Conservation (phyloP, 1,140 invertebrate species). For the Tribolium madens region DNA sequence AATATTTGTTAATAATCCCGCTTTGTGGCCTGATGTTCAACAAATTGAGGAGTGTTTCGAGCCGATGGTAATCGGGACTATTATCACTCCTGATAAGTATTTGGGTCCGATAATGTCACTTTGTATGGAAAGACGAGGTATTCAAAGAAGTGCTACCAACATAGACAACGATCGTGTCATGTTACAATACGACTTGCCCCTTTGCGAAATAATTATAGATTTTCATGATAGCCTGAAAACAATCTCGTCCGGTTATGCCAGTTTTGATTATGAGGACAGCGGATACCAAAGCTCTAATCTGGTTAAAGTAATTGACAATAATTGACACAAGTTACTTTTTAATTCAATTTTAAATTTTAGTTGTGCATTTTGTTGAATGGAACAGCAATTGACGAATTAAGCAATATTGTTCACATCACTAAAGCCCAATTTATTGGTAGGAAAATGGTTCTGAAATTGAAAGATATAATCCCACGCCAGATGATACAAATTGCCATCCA, state of each 20-base stretch:
- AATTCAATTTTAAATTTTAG: constrained; percentile 66
- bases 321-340: too few species aligned
- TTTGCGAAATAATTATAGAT: constrained; percentile 94
- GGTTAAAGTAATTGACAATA: constrained; percentile 81
- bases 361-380: constrained; percentile 88
- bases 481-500: constrained; percentile 90
- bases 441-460: constrained; percentile 81
- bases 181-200: constrained; percentile 85
- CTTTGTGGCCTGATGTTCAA: constrained; percentile 77
- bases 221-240: constrained; percentile 95
- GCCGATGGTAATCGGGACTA: constrained; percentile 89
- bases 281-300: constrained; percentile 82
- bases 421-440: constrained; percentile 78
- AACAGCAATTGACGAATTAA: constrained; percentile 86
- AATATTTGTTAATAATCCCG: constrained; percentile 85
- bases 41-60: constrained; percentile 85
- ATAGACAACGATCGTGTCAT: constrained; percentile 88
- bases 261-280: constrained; percentile 96
- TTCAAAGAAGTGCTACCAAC: constrained; percentile 78
- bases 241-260: constrained; percentile 93
- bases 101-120: constrained; percentile 78
- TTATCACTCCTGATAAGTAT: constrained; percentile 87
- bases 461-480: constrained; percentile 90
- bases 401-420: constrained; percentile 81
- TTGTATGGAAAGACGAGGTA: constrained; percentile 83